These are phyloP conservation scores for Chelon auratus DNA, from an alignment of 2,797 vertebrate genomes.

Conservation along the genomic window DNA sequence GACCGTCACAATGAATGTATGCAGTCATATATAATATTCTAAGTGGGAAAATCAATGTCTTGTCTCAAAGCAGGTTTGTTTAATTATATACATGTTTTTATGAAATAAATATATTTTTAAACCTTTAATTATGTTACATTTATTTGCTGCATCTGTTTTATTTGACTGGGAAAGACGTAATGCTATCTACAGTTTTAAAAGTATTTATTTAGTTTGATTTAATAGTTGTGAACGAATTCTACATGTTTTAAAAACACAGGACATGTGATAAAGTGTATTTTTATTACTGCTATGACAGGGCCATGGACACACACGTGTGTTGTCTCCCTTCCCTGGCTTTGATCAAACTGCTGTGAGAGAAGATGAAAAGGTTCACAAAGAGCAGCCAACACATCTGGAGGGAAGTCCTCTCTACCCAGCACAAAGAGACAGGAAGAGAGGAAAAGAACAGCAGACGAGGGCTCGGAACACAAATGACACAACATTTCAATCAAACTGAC, in stretches of 20 bases:
- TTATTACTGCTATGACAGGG: constrained; percentile 68
- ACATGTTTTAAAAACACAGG: constrained; percentile 2
- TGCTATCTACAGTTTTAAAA: background rate
- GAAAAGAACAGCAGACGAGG: constrained; percentile 58
- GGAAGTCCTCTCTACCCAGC: constrained; percentile 69
- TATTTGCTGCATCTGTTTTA: background rate
- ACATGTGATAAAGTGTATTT: constrained; percentile 55
- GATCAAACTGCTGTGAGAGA: constrained; percentile 63
- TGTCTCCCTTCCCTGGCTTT: constrained; percentile 60
- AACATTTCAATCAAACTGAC: constrained; percentile 76
- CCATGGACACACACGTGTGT: constrained; percentile 60
- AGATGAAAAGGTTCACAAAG: constrained; percentile 61
- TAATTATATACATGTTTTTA: too few relatives aligned
- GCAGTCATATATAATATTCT: constrained; percentile 15
- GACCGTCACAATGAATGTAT: constrained; percentile 57
- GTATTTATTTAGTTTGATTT: too few relatives aligned
- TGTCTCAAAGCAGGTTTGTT: background rate
- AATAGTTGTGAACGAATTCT: constrained; percentile 13
- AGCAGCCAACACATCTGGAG: constrained; percentile 69
- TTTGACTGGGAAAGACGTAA: background rate
- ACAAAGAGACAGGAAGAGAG: constrained; percentile 75
- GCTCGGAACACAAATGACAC: constrained; percentile 67
- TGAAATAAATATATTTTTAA: background rate
- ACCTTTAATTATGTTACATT: background rate
- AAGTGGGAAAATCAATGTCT: background rate